Conservation (phyloP, 2,113 vertebrate genomes). For the Zosterops japonicus region DNA sequence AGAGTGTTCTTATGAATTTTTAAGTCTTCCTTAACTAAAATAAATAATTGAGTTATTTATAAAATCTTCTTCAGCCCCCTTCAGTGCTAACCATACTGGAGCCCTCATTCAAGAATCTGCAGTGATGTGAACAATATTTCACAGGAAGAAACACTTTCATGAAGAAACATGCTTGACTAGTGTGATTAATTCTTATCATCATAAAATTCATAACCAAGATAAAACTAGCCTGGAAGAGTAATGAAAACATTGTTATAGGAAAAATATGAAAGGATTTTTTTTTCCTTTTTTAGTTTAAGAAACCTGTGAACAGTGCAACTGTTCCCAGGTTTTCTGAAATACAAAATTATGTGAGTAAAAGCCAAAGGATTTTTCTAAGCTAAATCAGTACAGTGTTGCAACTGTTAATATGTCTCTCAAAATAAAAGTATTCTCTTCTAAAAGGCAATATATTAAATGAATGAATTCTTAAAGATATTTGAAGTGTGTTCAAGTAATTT, state of each 20-base stretch:
- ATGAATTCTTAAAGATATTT: background rate
- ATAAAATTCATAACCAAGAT: background rate
- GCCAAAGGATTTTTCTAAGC: background rate
- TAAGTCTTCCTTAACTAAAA: background rate
- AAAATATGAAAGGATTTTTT: background rate
- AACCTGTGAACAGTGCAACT: background rate
- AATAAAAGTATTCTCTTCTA: background rate
- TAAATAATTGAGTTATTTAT: background rate
- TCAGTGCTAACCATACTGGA: background rate
- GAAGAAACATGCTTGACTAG: background rate
- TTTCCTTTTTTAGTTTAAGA: background rate
- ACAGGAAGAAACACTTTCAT: background rate
- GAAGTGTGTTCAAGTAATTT: background rate
- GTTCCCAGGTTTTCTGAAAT: background rate
- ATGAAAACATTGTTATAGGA: background rate
- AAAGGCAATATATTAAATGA: background rate
- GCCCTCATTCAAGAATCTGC: background rate
- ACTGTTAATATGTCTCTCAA: background rate
- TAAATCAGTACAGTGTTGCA: background rate
- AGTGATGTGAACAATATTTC: background rate
- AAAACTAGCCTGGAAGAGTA: background rate
- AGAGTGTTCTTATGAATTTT: background rate
- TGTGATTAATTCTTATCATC: background rate
- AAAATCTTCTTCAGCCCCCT: background rate
- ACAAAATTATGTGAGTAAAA: background rate